A percentile compares a stretch with the other conserved stretches of the same genome.
phyloP scores from a whole-genome alignment of 2,797 vertebrate genomes.

The Phrynocephalus guinanensis region DNA sequence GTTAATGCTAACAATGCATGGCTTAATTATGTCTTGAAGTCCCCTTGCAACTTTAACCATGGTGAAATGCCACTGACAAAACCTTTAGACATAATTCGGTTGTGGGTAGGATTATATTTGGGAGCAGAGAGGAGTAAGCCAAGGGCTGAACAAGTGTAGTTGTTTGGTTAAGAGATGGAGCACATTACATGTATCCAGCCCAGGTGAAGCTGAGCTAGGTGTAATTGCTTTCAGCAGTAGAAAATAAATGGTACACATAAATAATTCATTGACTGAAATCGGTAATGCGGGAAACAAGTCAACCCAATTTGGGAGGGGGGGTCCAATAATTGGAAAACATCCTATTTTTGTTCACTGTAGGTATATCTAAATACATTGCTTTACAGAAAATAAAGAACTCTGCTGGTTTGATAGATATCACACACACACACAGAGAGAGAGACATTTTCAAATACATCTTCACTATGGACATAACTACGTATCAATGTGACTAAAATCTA shows the following conservation, averaged over 20 bases:
- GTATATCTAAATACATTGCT: background rate
- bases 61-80: too few relatives aligned
- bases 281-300: too few relatives aligned
- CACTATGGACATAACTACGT: background rate
- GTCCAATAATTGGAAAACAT: too few relatives aligned
- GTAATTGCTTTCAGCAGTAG: background rate
- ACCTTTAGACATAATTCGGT: too few relatives aligned
- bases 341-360: background rate
- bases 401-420: background rate
- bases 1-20: too few relatives aligned
- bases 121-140: background rate
- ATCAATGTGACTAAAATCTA: background rate
- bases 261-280: background rate
- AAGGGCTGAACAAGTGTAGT: background rate
- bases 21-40: too few relatives aligned
- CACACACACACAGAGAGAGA: too few relatives aligned
- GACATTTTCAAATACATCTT: background rate
- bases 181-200: background rate
- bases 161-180: background rate
- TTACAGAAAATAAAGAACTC: background rate
- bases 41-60: background rate
- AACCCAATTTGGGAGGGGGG: too few relatives aligned
- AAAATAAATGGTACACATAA: background rate
- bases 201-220: background rate
- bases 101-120: background rate